Conservation (phyloP, 2,888 invertebrate species). For the Diarsia rubi region DNA sequence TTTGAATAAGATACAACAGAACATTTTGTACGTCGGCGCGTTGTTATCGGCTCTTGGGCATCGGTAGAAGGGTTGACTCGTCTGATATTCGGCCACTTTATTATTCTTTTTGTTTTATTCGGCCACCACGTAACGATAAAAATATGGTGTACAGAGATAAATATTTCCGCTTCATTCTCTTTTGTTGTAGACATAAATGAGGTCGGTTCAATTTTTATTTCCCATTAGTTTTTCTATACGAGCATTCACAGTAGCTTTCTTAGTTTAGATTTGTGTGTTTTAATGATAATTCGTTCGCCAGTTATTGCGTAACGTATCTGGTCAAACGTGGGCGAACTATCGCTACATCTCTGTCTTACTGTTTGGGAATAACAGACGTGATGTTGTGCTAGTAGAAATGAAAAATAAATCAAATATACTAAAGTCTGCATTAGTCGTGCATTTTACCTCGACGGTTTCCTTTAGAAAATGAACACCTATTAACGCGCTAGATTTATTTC, state of each 20-base stretch:
- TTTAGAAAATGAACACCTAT: no score
- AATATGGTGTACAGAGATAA: constrained; percentile 62
- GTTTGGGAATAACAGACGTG: no score
- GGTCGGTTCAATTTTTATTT: neutral
- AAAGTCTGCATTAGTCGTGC: neutral
- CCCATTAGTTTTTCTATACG: neutral
- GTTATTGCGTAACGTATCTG: no score
- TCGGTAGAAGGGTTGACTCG: constrained; percentile 78
- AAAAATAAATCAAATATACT: neutral
- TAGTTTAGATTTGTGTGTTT: neutral
- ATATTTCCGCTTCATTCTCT: constrained; percentile 64
- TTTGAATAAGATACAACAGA: constrained; percentile 84
- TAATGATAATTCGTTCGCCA: neutral
- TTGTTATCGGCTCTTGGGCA: constrained; percentile 76
- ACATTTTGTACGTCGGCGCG: constrained; percentile 86
- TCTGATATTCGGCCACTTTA: constrained; percentile 82
- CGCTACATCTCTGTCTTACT: no score
- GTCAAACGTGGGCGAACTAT: no score
- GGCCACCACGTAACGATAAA: constrained; percentile 84
- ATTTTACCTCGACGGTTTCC: no score
- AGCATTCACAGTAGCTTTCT: neutral
- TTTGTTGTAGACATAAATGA: constrained; percentile 15
- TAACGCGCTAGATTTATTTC: neutral
- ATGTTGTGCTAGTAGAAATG: constrained; percentile 3
- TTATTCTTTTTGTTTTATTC: no score